These are phyloP conservation scores for Buphagus erythrorhynchus DNA, from an alignment of 2,797 vertebrate species.

Conservation along the genomic window DNA sequence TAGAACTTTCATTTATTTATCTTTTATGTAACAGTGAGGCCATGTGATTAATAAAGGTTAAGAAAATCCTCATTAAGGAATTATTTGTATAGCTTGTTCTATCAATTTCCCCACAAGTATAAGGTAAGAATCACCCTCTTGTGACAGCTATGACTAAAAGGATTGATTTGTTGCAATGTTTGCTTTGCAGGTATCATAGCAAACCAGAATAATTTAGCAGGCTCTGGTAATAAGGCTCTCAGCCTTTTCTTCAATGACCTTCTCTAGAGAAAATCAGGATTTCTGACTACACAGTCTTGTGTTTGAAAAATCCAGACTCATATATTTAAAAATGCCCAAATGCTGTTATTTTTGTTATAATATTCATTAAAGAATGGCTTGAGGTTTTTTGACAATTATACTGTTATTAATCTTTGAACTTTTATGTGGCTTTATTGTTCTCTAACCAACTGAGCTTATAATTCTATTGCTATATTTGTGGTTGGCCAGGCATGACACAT, in stretches of 20 bases:
- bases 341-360: not conserved
- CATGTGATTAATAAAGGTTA: not conserved
- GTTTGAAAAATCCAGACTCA: not conserved
- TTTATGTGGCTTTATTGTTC: slow-evolving; percentile 47
- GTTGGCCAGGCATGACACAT: slow-evolving; percentile 24
- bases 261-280: not conserved
- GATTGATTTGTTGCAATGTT: not conserved
- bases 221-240: not conserved
- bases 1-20: not conserved
- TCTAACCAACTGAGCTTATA: slow-evolving; percentile 50
- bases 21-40: not conserved
- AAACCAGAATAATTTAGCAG: not conserved
- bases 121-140: not conserved
- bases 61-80: not conserved
- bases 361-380: slow-evolving; percentile 28
- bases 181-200: not conserved
- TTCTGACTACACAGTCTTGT: not conserved
- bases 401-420: slow-evolving; percentile 62
- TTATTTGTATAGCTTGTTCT: not conserved
- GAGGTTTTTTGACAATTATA: slow-evolving; percentile 52
- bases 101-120: not conserved
- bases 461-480: slow-evolving; percentile 42
- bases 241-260: not conserved
- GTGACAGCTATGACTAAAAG: not conserved
- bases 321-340: not conserved